Base-by-base conservation (phyloP, 2,888 invertebrate genomes). In the Crocallis elinguaria region DNA sequence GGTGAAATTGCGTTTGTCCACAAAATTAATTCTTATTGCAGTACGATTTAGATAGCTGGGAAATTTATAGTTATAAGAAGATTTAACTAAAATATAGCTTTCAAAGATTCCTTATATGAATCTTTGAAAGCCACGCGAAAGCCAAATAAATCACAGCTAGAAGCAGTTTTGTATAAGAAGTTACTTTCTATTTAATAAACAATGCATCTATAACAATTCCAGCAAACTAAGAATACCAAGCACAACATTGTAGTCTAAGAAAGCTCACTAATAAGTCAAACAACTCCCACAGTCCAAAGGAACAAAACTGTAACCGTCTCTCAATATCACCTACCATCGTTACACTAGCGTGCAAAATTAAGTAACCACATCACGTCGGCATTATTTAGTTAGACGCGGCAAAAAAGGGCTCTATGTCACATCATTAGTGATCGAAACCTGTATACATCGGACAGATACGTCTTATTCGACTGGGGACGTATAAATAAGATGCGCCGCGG, bases 371-470 rank as follows among this genome's bases (percentile, higher is more conserved):
- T 70, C 85, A 85, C 86, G 86, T 85, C 70, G 58, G 65, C 75
- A 72, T 83, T 82, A 83, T 83, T 85, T 85, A 84, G 84, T 73
- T 83, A 80, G 84, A 81, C 75, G 69, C 58, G 52, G 75, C 87
- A 87, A 89, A 89, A 89, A 88, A 83, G 85, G 82, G 66, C 53
- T 67, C 76, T 53, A 77, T 79, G 79, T 77, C 78, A 79, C 79
- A 83, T 89, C 89, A 89, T 89, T 89, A 90, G 87, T 66, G 84
- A 74, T 78, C 80, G 64, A 81, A 82, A 77, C 80, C 77, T 63
- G 73, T 69, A 72, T 60, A 60, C 82, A 66, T 67, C 66, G 69
- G 85, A 87, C 84, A 82, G 84, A 78, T 82, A 88, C 80, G 63
- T 66, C 64, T 91, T 83, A 87, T 80, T 91, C 89, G 80, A 69